Evolutionary conservation across 2,797 vertebrate genomes (phyloP), one percentile per base, ranked within the genome.

Genomic region (Pseudotriccus pelzelni): DNA sequence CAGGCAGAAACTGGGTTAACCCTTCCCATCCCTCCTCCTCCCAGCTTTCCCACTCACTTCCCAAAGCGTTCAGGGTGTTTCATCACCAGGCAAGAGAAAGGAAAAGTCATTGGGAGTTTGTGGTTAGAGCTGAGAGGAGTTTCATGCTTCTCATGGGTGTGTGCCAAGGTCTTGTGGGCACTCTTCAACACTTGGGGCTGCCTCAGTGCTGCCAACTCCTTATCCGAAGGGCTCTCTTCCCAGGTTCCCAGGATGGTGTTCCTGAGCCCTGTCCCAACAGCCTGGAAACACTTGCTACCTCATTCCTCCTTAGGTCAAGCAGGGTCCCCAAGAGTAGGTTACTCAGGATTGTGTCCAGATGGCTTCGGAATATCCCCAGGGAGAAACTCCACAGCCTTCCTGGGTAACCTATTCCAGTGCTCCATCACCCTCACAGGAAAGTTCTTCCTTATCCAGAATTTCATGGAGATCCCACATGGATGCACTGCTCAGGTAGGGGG

Each of bases 11-110:
- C 0, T 13, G 53, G 17, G 20, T 53, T 88, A 86, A 90, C 80
- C 30, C 69, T 60, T 81, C 39, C 15, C n/a, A 49, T 53, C 5
- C 34, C 56, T 47, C 47, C 52, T 70, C 50, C 39, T 87, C 34
- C 20, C 2, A 0, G 7, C 15, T 76, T 20, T 7, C 19, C 2
- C 1, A 14, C 32, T 70, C 4, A 0, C 41, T 53, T 46, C 72
- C 39, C 1, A 0, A 52, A 44, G 24, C 24, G 11, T 28, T 67
- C 30, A 18, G 6, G 18, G 43, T 1, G 0, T 66, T 83, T 50
- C 27, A 18, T 25, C 58, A 22, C 25, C 53, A 39, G 22, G 19
- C 5, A 34, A 62, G 43, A 41, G n/a, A 37, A 27, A 79, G 56
- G 23, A 70, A 46, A 83, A 60, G 20, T 50, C 8, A 10, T 4